Evolutionary conservation across 2,888 invertebrate species (phyloP).

Genomic region (Phalangium opilio): DNA sequence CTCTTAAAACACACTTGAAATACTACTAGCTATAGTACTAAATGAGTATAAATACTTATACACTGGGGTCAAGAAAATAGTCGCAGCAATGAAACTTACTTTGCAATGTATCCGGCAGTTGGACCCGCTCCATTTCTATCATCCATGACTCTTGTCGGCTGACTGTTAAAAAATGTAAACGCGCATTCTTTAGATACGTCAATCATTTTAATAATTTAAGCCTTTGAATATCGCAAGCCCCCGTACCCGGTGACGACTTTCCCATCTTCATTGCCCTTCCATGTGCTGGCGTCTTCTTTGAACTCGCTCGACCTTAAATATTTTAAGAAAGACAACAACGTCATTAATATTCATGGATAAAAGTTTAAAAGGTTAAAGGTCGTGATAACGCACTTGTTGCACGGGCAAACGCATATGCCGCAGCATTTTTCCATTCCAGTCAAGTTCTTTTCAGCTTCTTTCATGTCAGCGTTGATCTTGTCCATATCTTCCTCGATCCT

Average conservation of each 20-base stretch:
- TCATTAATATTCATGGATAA: neutral
- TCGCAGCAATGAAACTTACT: conserved; percentile 25
- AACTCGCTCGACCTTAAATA: conserved; percentile 41
- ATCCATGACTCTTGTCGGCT: conserved; percentile 86
- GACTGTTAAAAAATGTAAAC: conserved; percentile 46
- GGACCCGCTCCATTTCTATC: conserved; percentile 84
- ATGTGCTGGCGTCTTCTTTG: conserved; percentile 93
- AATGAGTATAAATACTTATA: too few species aligned
- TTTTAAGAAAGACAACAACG: neutral
- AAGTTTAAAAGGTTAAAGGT: neutral
- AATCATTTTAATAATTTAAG: too few species aligned
- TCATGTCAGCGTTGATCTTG: conserved; percentile 99
- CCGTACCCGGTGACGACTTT: conserved; percentile 55
- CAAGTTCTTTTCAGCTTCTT: conserved; percentile 97
- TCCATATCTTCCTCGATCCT: conserved; percentile 99
- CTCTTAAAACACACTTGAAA: too few species aligned
- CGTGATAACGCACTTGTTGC: conserved; percentile 70
- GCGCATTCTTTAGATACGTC: too few species aligned
- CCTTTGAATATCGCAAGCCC: too few species aligned
- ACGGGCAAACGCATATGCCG: conserved; percentile 94
- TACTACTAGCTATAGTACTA: too few species aligned
- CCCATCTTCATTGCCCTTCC: conserved; percentile 98
- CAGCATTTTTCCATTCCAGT: conserved; percentile 99
- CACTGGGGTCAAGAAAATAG: too few species aligned
- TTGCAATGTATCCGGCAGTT: conserved; percentile 84